A percentile compares a stretch with the other conserved stretches of the same genome.
Conservation (phyloP, 2,888 invertebrate genomes). For the Oxycera nigricornis region DNA sequence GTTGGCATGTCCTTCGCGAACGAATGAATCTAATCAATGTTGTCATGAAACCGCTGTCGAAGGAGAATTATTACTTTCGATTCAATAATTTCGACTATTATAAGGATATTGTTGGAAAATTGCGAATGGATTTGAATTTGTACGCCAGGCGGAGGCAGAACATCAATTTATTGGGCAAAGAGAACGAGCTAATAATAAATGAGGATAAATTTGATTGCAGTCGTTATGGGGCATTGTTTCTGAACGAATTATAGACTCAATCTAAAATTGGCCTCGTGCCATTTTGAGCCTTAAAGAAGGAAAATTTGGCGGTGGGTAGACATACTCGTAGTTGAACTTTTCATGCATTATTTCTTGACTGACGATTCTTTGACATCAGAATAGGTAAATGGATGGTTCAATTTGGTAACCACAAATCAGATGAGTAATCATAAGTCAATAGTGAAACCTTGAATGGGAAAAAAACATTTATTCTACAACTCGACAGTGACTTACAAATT, state of each 20-base stretch:
- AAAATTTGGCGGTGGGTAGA: no score
- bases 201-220: conserved; percentile 22
- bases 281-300: no score
- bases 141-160: background rate
- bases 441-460: no score
- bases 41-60: conserved; percentile 27
- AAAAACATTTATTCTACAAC: no score
- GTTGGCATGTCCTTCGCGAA: conserved; percentile 14
- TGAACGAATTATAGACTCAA: background rate
- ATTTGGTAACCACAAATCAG: background rate
- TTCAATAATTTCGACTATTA: conserved; percentile 25
- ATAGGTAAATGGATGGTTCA: no score
- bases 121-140: background rate
- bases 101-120: background rate
- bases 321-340: no score
- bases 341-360: no score
- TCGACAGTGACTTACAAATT: no score
- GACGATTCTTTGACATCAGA: no score
- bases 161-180: background rate
- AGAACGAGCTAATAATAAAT: conserved; percentile 17
- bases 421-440: background rate
- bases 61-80: conserved; percentile 29
- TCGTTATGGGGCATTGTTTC: conserved; percentile 11
- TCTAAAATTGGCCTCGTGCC: no score
- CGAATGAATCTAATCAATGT: conserved; percentile 29